Evolutionary conservation across 2,113 vertebrate species (phyloP).

Genomic region (Elephas maximus): DNA sequence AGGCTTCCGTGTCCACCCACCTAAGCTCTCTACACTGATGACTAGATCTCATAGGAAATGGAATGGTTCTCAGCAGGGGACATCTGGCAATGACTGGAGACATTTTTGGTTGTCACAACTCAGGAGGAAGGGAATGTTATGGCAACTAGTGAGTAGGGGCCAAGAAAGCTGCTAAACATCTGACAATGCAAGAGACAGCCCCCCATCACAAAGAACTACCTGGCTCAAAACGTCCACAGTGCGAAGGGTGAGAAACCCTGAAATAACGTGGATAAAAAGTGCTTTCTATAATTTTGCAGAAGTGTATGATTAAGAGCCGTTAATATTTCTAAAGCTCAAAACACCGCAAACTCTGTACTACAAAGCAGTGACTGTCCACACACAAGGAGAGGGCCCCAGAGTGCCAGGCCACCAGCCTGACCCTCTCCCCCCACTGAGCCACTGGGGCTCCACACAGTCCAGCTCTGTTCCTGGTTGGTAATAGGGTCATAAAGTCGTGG

Average conservation of each 20-base stretch:
- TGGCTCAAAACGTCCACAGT: not conserved
- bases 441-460: not conserved
- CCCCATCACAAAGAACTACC: not conserved
- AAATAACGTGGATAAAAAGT: not conserved
- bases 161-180: not conserved
- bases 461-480: not conserved
- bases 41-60: not conserved
- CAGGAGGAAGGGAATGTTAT: not conserved
- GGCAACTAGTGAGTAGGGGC: not conserved
- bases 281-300: not conserved
- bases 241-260: not conserved
- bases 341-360: not conserved
- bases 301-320: not conserved
- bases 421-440: fast-evolving
- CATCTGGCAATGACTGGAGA: not conserved
- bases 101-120: not conserved
- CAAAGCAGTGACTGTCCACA: not conserved
- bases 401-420: fast-evolving
- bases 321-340: not conserved
- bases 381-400: fast-evolving
- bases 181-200: not conserved
- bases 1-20: fast-evolving
- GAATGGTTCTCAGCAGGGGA: not conserved
- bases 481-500: not conserved
- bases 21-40: not conserved